These are phyloP conservation scores for Metaphire vulgaris DNA, from an alignment of 1,140 invertebrate species.

Conservation along the genomic window DNA sequence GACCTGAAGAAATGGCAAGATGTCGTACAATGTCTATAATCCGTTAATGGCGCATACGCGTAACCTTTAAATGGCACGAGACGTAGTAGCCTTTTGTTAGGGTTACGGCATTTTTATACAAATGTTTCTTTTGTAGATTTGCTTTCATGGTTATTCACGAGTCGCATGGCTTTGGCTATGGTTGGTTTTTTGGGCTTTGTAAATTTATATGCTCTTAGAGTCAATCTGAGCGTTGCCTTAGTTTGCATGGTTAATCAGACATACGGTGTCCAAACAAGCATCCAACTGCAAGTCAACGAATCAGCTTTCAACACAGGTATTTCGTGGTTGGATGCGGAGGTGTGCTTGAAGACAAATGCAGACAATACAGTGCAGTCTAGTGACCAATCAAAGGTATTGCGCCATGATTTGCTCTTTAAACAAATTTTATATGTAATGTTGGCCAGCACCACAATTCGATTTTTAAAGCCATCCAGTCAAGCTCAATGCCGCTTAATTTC, in stretches of 20 bases:
- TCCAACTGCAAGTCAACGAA: background rate
- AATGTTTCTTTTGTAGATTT: too few species aligned
- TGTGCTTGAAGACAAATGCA: background rate
- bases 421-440: background rate
- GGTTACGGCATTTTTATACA: too few species aligned
- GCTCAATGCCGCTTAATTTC: too few species aligned
- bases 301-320: background rate
- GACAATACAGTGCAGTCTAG: background rate
- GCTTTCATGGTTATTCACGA: slow-evolving; percentile 29
- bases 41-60: too few species aligned
- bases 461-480: too few species aligned
- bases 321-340: background rate
- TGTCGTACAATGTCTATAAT: too few species aligned
- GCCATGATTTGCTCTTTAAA: background rate
- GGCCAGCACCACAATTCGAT: background rate
- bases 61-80: too few species aligned
- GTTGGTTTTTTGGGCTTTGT: slow-evolving; percentile 37
- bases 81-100: too few species aligned
- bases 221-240: slow-evolving; percentile 81
- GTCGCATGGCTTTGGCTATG: slow-evolving; percentile 36
- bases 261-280: background rate
- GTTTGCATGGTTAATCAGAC: slow-evolving; percentile 66
- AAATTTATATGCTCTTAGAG: slow-evolving; percentile 68
- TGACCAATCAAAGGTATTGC: background rate
- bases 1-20: too few species aligned